Percentiles rank a stretch among this genome's conserved stretches.
These are phyloP conservation scores for Amblyraja radiata DNA, from an alignment of 2,797 vertebrate genomes.

Conservation along the genomic window DNA sequence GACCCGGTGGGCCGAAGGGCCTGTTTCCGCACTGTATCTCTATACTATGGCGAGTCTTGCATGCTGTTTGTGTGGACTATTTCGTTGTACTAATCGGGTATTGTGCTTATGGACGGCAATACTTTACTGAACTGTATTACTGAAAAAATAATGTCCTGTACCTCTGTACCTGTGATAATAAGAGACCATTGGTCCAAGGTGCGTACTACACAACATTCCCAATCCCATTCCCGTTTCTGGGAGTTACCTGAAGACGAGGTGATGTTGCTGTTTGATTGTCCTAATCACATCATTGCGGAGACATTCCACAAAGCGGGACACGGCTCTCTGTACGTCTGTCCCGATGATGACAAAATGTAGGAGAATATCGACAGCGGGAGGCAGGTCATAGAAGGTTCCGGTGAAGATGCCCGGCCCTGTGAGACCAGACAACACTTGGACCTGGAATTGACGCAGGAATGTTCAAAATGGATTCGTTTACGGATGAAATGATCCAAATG, in stretches of 20 bases:
- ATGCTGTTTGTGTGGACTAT: too few relatives aligned
- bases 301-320: constrained; percentile 17
- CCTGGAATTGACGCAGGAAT: not conserved
- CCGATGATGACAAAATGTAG: constrained; percentile 35
- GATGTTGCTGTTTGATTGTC: constrained; percentile 26
- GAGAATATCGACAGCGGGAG: constrained; percentile 30
- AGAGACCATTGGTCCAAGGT: not conserved
- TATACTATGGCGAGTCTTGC: too few relatives aligned
- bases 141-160: too few relatives aligned
- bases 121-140: too few relatives aligned
- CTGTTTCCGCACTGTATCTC: too few relatives aligned
- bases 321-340: not conserved
- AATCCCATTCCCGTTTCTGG: not conserved
- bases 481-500: not conserved
- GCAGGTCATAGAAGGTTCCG: constrained; percentile 17
- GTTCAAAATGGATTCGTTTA: not conserved
- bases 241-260: constrained; percentile 35
- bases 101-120: too few relatives aligned
- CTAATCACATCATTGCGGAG: constrained; percentile 36
- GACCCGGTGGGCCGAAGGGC: too few relatives aligned
- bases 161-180: too few relatives aligned
- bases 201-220: not conserved
- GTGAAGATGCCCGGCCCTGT: constrained; percentile 29
- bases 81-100: too few relatives aligned
- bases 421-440: constrained; percentile 28